Evolutionary conservation across 2,888 invertebrate species (phyloP).

Genomic region (Hedychridium roseum): DNA sequence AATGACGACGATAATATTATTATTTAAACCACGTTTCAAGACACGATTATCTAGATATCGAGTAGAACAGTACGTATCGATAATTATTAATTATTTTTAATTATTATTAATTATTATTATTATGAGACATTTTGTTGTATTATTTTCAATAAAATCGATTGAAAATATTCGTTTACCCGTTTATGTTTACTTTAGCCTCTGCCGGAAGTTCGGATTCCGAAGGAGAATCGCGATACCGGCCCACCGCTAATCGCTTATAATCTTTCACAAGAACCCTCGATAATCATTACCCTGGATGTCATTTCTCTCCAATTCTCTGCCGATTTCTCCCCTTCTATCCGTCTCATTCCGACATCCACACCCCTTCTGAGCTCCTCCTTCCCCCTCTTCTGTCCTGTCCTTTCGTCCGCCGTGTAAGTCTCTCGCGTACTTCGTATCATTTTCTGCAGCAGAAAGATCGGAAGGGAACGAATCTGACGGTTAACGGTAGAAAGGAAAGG

Average conservation of each 20-base stretch:
- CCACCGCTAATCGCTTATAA: too few relatives aligned
- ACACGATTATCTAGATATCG: constrained; percentile 60
- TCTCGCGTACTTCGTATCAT: constrained; percentile 30
- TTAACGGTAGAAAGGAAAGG: constrained; percentile 1
- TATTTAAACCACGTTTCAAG: constrained; percentile 61
- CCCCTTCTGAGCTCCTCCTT: too few relatives aligned
- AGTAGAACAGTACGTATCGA: constrained; percentile 60
- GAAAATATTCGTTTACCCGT: constrained; percentile 55
- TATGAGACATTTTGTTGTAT: constrained; percentile 64
- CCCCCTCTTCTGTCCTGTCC: not conserved
- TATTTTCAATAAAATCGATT: constrained; percentile 64
- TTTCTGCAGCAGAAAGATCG: constrained; percentile 28
- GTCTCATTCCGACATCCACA: too few relatives aligned
- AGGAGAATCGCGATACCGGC: too few relatives aligned
- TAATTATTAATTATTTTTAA: constrained; percentile 63
- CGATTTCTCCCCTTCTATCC: too few relatives aligned
- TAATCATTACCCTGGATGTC: too few relatives aligned
- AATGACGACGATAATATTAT: constrained; percentile 52
- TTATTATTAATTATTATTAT: constrained; percentile 58
- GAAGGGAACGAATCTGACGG: constrained; percentile 6
- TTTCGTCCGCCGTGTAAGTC: constrained; percentile 18
- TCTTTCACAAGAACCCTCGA: too few relatives aligned
- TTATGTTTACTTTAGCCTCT: constrained; percentile 32
- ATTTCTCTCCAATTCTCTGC: too few relatives aligned
- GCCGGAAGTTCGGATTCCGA: constrained; percentile 17